Evolutionary conservation across 1,140 invertebrate species (phyloP).

Genomic region (Drosophila yakuba): DNA sequence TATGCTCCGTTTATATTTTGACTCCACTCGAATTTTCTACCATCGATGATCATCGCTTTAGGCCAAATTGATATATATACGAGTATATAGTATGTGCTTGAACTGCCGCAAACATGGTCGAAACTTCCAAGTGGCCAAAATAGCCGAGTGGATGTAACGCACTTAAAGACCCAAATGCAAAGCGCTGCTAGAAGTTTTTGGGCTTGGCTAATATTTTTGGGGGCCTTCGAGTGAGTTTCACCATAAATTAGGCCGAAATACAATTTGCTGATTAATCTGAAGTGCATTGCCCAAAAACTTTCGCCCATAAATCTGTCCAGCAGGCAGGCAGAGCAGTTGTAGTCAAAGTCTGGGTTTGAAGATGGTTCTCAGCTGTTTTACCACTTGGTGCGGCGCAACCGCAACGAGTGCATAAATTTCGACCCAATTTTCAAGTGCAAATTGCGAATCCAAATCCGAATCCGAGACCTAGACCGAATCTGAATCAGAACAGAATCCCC

Average conservation of each 20-base stretch:
- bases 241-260: conserved; percentile 78
- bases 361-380: conserved; percentile 54
- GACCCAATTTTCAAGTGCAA: conserved; percentile 82
- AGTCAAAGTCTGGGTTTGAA: background rate
- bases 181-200: conserved; percentile 18
- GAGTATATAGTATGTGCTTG: conserved; percentile 6
- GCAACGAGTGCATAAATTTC: conserved; percentile 79
- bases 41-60: conserved; percentile 18
- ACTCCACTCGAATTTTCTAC: conserved; percentile 5
- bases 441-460: conserved; percentile 55
- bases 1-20: conserved; percentile 34
- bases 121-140: conserved; percentile 21
- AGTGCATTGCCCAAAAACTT: conserved; percentile 74
- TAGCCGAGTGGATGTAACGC: conserved; percentile 16
- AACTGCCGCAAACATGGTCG: conserved; percentile 18
- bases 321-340: conserved; percentile 10
- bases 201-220: conserved; percentile 18
- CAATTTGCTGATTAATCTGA: conserved; percentile 83
- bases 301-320: conserved; percentile 67
- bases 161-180: conserved; percentile 30
- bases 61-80: background rate
- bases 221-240: conserved; percentile 40
- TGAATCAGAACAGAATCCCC: conserved; percentile 14
- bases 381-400: conserved; percentile 53
- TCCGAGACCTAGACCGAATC: conserved; percentile 22